Evolutionary conservation across 1,140 invertebrate species (phyloP).

Genomic region (Triops longicaudatus): DNA sequence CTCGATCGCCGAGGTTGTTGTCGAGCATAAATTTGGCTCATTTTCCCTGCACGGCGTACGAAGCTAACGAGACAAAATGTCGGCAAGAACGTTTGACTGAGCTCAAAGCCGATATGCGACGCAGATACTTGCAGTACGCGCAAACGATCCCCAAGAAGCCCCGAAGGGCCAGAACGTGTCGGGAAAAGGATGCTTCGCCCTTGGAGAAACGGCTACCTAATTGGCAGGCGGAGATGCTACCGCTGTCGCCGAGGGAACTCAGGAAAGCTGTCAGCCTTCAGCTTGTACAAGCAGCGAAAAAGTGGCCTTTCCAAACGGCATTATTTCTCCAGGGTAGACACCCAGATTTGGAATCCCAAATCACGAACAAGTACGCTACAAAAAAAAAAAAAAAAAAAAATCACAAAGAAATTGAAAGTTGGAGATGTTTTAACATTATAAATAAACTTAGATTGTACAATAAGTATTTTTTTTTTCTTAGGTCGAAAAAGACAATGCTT

Average conservation of each 20-base stretch:
- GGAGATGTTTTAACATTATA: no score
- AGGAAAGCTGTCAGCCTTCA: not conserved
- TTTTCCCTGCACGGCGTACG: not conserved
- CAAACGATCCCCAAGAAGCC: not conserved
- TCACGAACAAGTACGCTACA: conserved; percentile 23
- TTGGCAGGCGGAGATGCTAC: not conserved
- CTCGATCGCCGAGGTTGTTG: not conserved
- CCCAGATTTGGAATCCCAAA: conserved; percentile 10
- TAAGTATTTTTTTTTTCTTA: no score
- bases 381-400: conserved; percentile 22
- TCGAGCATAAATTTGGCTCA: not conserved
- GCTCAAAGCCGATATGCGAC: conserved; percentile 23
- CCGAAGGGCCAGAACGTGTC: not conserved
- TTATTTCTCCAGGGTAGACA: conserved; percentile 28
- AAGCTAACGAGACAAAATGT: not conserved
- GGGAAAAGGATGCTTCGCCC: not conserved
- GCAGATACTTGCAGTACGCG: conserved; percentile 23
- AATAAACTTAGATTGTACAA: no score
- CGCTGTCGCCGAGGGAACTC: not conserved
- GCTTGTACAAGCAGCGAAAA: conserved; percentile 30
- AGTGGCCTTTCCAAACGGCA: conserved; percentile 31
- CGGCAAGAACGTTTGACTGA: not conserved
- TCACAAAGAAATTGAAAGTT: no score
- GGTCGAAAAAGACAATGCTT: conserved; percentile 34
- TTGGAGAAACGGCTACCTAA: not conserved